Base-by-base conservation (phyloP, 2,888 invertebrate species). In the Macropis europaea region DNA sequence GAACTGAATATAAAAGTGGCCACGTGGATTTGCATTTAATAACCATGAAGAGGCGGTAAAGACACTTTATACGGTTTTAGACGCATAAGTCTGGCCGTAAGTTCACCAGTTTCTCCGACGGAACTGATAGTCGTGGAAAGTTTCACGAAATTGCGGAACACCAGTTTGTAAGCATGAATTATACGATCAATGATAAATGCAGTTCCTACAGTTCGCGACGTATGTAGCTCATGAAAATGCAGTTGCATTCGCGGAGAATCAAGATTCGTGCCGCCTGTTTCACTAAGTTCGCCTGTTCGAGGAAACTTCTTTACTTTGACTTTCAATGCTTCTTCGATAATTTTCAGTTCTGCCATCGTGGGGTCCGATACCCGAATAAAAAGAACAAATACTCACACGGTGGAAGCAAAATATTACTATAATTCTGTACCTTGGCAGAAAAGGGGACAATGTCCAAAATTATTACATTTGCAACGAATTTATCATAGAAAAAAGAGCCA, bases 101-200 rank as follows among this genome's bases (percentile, higher is more conserved):
- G 48, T 67, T 48, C 22, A 15, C 19, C 28, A 0, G 34, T 32
- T 26, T 42, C 22, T 2, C 24, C 24, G 66, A n/a, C 28, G 42
- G 15, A 28, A 36, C 48, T 26, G 42, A 71, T 50, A 50, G 26
- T 45, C 28, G 26, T 13, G 42, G 54, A 61, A 69, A 71, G 56
- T 56, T 71, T 69, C 24, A 6, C 40, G 67, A 67, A 43, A 68
- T 59, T 38, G 43, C 36, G 28, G 36, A 56, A 69, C 38, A 56
- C 19, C 42, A 19, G 60, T 28, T 45, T 2, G 40, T 13, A 36
- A 56, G 26, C 34, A 56, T 50, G 38, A 54, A 59, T 73, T 50
- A 38, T 56, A 22, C 38, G 48, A 60, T 63, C 63, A 40, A 54
- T 64, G 63, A 73, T 45, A 63, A 62, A 59, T 26, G 57, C 34